Evolutionary conservation across 2,888 invertebrate species (phyloP).

Genomic region (Eristalis pertinax): DNA sequence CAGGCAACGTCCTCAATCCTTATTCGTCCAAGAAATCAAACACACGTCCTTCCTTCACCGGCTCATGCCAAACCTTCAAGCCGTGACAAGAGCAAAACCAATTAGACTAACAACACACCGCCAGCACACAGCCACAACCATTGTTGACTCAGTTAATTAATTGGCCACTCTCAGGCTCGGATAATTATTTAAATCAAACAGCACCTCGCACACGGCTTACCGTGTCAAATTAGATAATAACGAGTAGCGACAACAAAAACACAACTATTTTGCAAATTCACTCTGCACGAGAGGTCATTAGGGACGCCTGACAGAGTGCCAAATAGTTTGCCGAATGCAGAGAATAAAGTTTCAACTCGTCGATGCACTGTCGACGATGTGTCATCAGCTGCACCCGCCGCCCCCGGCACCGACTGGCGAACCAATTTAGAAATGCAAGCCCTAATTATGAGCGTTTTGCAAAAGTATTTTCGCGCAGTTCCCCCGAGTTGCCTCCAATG

Average conservation of each 20-base stretch:
- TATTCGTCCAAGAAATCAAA: no score
- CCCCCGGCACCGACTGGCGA: not conserved
- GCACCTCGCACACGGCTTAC: conserved; percentile 33
- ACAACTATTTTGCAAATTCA: conserved; percentile 25
- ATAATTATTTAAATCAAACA: conserved; percentile 51
- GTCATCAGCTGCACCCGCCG: conserved; percentile 3
- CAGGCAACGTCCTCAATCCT: no score
- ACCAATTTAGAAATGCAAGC: not conserved
- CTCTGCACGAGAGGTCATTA: conserved; percentile 21
- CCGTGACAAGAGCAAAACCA: not conserved
- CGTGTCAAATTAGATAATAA: conserved; percentile 26
- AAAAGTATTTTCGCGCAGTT: conserved; percentile 42
- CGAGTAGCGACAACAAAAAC: not conserved
- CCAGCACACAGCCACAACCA: not conserved
- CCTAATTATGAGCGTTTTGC: conserved; percentile 46
- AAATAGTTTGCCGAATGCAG: not conserved
- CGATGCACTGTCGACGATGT: not conserved
- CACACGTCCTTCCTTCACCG: no score
- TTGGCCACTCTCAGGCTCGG: conserved; percentile 2
- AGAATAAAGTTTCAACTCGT: not conserved
- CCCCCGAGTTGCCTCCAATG: not conserved
- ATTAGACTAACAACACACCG: not conserved
- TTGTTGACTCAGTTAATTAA: conserved; percentile 36
- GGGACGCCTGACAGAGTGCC: not conserved
- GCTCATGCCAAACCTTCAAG: not conserved